These are phyloP conservation scores for Catamblyrhynchus diadema DNA, from an alignment of 2,797 vertebrate species.

Conservation along the genomic window DNA sequence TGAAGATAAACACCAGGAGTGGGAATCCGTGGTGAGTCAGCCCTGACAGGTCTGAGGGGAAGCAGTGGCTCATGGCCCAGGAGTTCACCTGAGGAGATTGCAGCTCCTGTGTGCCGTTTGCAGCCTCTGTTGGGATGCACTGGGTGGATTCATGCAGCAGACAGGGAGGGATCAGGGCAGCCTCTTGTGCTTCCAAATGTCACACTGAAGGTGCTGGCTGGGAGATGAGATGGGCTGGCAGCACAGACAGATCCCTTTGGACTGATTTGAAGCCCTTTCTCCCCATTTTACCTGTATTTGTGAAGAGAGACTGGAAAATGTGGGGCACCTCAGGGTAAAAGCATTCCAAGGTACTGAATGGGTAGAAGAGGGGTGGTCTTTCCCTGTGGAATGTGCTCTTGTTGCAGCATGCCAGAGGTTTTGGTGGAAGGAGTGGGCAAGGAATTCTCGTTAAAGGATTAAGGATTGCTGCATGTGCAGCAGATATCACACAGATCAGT, in stretches of 20 bases:
- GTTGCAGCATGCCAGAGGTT: background rate
- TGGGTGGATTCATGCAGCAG: background rate
- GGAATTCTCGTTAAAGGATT: background rate
- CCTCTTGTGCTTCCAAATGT: background rate
- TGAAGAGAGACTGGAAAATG: background rate
- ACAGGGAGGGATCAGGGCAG: background rate
- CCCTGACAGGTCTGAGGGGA: background rate
- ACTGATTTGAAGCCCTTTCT: background rate
- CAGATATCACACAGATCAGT: background rate
- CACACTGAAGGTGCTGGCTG: background rate
- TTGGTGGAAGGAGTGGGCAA: background rate
- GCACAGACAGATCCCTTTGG: background rate
- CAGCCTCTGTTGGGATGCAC: background rate
- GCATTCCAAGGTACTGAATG: background rate
- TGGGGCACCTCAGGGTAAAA: background rate
- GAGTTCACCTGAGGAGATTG: background rate
- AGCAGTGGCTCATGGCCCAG: background rate
- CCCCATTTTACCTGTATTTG: background rate
- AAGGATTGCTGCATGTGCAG: background rate
- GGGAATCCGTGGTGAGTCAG: constrained; percentile 8
- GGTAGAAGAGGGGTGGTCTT: background rate
- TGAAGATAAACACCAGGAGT: background rate
- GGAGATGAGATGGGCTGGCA: background rate
- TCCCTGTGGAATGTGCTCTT: background rate
- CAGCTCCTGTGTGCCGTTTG: background rate